These are phyloP conservation scores for Cyclina sinensis DNA, from an alignment of 1,140 invertebrate species.

Conservation along the genomic window DNA sequence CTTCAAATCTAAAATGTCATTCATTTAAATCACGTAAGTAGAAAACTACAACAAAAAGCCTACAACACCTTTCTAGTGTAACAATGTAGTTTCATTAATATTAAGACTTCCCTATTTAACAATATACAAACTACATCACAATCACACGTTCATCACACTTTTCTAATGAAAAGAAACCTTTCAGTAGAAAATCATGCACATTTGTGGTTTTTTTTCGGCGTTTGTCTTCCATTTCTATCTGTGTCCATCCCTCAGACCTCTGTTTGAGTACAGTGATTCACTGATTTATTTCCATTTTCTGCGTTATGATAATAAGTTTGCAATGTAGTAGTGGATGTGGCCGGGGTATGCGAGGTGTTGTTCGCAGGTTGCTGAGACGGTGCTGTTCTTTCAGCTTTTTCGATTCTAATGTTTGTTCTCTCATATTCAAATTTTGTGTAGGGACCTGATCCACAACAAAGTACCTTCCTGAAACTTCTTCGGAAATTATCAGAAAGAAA, in stretches of 20 bases:
- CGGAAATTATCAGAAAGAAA: slow-evolving; percentile 96
- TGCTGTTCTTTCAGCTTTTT: slow-evolving; percentile 29
- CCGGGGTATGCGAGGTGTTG: neutral
- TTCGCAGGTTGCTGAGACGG: neutral
- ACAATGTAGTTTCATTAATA: too few species aligned
- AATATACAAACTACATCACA: too few species aligned
- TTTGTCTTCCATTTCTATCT: too few species aligned
- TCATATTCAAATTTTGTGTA: slow-evolving; percentile 81
- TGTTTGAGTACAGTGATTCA: slow-evolving; percentile 55
- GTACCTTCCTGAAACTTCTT: slow-evolving; percentile 92
- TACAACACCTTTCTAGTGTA: too few species aligned
- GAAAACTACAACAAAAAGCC: too few species aligned
- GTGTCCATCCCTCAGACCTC: slow-evolving; percentile 25
- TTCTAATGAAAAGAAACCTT: too few species aligned
- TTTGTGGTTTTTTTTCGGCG: too few species aligned
- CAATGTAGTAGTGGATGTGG: slow-evolving; percentile 30
- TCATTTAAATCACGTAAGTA: too few species aligned
- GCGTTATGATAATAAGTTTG: slow-evolving; percentile 45
- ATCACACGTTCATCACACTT: too few species aligned
- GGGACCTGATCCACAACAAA: slow-evolving; percentile 77
- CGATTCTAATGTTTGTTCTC: slow-evolving; percentile 75
- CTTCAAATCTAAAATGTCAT: too few species aligned
- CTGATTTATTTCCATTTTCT: slow-evolving; percentile 39
- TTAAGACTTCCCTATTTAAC: too few species aligned
- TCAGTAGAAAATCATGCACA: too few species aligned